A percentile compares a stretch with the other conserved stretches of the same genome.
These are phyloP conservation scores for Rhinoderma darwinii DNA, from an alignment of 2,113 vertebrate species.

Conservation along the genomic window DNA sequence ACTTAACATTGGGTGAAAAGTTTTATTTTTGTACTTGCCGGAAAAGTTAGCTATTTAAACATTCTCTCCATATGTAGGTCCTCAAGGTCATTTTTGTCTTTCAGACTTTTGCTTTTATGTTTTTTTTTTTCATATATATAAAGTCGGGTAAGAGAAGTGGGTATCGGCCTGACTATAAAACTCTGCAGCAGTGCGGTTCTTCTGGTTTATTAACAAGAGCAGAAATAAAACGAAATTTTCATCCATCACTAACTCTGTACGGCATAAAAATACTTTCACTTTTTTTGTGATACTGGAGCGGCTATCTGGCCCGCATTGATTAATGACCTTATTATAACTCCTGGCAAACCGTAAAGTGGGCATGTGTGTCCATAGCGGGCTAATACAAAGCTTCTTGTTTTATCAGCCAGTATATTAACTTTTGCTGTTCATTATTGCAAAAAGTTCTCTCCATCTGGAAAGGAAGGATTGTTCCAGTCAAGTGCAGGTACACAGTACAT, in stretches of 20 bases:
- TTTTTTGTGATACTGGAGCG: constrained; percentile 30
- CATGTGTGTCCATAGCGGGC: background rate
- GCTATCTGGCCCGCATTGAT: constrained; percentile 60
- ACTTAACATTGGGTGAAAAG: background rate
- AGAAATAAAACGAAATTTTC: constrained; percentile 60
- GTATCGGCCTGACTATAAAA: constrained; percentile 60
- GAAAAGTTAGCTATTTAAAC: constrained; percentile 3
- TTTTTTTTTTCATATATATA: constrained; percentile 47
- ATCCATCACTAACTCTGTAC: constrained; percentile 54
- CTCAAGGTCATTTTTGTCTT: constrained; percentile 54
- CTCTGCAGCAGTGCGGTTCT: constrained; percentile 32
- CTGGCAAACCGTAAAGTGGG: background rate
- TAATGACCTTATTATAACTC: constrained; percentile 46
- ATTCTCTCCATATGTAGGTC: constrained; percentile 8
- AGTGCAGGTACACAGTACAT: constrained; percentile 22
- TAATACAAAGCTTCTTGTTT: constrained; percentile 35
- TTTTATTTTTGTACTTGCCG: background rate
- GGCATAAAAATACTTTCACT: constrained; percentile 61
- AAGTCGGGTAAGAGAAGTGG: constrained; percentile 46
- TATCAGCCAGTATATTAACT: constrained; percentile 38
- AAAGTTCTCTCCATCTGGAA: constrained; percentile 24
- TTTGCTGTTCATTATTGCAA: constrained; percentile 43
- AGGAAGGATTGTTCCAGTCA: constrained; percentile 10
- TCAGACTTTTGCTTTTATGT: constrained; percentile 31
- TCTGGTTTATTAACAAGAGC: constrained; percentile 60